These are phyloP conservation scores for Eolophus roseicapilla DNA, from an alignment of 2,113 vertebrate species.

Conservation along the genomic window DNA sequence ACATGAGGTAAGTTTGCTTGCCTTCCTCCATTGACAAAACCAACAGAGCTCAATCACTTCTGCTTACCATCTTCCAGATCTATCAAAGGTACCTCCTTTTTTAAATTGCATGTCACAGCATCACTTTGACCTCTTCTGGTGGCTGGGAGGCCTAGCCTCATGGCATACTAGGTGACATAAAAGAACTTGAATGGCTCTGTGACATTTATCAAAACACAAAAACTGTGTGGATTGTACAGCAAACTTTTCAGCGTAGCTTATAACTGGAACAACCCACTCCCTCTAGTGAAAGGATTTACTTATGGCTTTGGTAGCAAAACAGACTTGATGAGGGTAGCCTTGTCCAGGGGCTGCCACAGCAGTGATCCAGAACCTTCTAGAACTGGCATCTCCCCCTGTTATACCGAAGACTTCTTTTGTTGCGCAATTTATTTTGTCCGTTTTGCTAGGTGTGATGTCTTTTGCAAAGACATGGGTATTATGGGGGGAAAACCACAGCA, in stretches of 20 bases:
- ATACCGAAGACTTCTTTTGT: background rate
- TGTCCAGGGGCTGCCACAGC: background rate
- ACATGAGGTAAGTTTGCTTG: background rate
- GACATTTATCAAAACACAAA: background rate
- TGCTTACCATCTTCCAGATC: background rate
- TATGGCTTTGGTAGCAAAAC: background rate
- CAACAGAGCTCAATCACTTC: background rate
- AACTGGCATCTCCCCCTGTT: background rate
- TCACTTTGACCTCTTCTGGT: background rate
- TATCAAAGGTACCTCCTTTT: background rate
- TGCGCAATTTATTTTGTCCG: background rate
- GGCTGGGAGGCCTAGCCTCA: background rate
- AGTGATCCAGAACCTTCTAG: background rate
- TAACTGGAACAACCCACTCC: background rate
- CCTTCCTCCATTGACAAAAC: background rate
- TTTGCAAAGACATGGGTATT: background rate
- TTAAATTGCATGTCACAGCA: background rate
- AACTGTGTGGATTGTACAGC: background rate
- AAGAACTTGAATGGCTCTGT: background rate
- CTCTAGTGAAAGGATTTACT: background rate
- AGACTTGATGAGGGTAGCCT: background rate
- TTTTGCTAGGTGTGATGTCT: background rate
- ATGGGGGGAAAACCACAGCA: background rate
- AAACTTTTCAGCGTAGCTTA: background rate
- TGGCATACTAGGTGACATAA: background rate